Evolutionary conservation across 2,113 vertebrate genomes (phyloP).

Genomic region (Bothrops jararaca): DNA sequence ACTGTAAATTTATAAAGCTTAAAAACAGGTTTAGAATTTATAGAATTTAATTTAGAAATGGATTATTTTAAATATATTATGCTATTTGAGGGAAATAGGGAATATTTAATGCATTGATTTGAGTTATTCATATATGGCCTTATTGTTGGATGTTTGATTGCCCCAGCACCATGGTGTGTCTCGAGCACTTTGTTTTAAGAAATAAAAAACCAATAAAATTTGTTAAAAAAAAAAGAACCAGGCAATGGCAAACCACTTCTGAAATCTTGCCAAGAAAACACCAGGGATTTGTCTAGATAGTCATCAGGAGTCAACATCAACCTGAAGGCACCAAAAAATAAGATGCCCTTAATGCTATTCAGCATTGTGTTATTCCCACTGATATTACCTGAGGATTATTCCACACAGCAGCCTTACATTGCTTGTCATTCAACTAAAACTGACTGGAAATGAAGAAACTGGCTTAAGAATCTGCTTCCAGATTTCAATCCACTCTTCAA

Average conservation of each 20-base stretch:
- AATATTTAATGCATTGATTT: no score
- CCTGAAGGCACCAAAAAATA: background rate
- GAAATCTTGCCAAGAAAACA: background rate
- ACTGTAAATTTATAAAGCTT: no score
- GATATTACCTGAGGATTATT: background rate
- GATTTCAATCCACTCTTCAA: background rate
- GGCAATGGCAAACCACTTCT: background rate
- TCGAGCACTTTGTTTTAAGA: no score
- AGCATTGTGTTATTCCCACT: background rate
- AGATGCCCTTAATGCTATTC: background rate
- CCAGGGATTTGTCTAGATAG: background rate
- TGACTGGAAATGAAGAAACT: background rate
- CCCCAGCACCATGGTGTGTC: no score
- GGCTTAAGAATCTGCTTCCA: background rate
- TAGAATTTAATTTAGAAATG: no score
- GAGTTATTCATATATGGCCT: no score
- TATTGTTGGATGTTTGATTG: no score
- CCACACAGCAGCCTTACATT: background rate
- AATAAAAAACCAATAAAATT: no score
- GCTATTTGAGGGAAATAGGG: no score
- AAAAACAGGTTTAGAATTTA: no score
- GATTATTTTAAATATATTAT: no score
- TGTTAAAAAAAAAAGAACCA: background rate
- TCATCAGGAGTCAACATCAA: background rate
- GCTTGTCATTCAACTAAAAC: background rate